Evolutionary conservation across 2,888 invertebrate genomes (phyloP).

Genomic region (Ceraclea dissimilis): DNA sequence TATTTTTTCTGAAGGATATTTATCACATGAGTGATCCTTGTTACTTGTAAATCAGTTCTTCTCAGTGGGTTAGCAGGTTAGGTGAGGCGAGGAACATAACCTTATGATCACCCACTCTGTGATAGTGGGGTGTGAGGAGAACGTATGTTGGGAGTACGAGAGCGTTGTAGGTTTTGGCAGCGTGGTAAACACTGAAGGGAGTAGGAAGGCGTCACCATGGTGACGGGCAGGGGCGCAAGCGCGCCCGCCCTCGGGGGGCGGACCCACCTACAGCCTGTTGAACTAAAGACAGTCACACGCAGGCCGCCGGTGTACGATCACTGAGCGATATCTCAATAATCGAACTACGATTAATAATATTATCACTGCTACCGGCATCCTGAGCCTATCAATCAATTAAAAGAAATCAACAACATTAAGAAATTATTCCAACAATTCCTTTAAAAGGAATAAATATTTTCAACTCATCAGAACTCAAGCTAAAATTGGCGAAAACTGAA

Average conservation of each 20-base stretch:
- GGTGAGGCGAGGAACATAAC: slow-evolving; percentile 1
- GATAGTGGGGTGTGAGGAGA: slow-evolving; percentile 4
- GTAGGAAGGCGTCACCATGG: slow-evolving; percentile 42
- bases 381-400: background rate
- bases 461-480: no score
- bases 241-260: slow-evolving; percentile 31
- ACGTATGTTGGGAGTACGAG: background rate
- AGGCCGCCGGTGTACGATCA: slow-evolving; percentile 24
- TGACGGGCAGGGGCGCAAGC: slow-evolving; percentile 42
- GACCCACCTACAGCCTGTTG: slow-evolving; percentile 46
- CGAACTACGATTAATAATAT: slow-evolving; percentile 2
- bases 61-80: slow-evolving; percentile 21
- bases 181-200: slow-evolving; percentile 20
- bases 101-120: slow-evolving; percentile 11
- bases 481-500: no score
- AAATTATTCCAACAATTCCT: background rate
- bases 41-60: background rate
- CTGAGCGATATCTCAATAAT: slow-evolving; percentile 16
- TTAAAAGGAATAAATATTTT: no score
- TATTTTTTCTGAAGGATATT: no score
- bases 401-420: background rate
- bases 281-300: slow-evolving; percentile 31
- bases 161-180: background rate
- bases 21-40: background rate
- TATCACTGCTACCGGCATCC: background rate